Evolutionary conservation across 2,888 invertebrate species (phyloP).

Genomic region (Lasioglossum morio): DNA sequence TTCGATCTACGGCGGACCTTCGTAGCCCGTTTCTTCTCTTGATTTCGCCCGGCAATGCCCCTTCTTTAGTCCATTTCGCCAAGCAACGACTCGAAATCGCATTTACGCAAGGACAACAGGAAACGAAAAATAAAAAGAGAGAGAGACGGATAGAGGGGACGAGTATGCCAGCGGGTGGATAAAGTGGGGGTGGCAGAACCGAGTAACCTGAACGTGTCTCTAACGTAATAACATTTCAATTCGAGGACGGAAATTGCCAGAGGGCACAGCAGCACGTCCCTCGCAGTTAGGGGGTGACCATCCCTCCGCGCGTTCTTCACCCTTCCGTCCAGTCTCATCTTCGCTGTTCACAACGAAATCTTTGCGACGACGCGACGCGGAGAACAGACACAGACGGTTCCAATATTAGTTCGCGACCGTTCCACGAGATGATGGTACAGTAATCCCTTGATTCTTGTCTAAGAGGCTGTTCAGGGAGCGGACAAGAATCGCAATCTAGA

Average conservation of each 20-base stretch:
- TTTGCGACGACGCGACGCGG: background rate
- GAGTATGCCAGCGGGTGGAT: background rate
- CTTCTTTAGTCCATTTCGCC: slow-evolving; percentile 30
- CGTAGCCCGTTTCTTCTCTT: slow-evolving; percentile 19
- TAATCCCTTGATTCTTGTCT: too few species aligned
- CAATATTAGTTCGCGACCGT: slow-evolving; percentile 1
- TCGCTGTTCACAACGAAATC: slow-evolving; percentile 8
- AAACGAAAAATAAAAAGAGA: slow-evolving; percentile 60
- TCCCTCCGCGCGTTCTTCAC: slow-evolving; percentile 40
- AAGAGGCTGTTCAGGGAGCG: too few species aligned
- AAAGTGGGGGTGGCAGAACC: background rate
- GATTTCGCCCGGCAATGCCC: slow-evolving; percentile 12
- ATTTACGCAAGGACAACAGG: slow-evolving; percentile 59
- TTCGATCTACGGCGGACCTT: slow-evolving; percentile 39
- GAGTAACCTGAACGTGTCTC: slow-evolving; percentile 76
- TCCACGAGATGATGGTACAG: background rate
- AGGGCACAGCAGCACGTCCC: slow-evolving; percentile 70
- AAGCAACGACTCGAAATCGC: slow-evolving; percentile 57
- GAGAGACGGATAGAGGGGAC: slow-evolving; percentile 17
- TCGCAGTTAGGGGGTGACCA: slow-evolving; percentile 67
- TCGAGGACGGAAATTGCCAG: slow-evolving; percentile 83
- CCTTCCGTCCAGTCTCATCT: slow-evolving; percentile 46
- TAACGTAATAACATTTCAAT: slow-evolving; percentile 84
- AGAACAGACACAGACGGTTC: background rate
- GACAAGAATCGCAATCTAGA: too few species aligned